Percentiles rank a stretch among this genome's conserved stretches.
These are phyloP conservation scores for Salarias fasciatus DNA, from an alignment of 2,797 vertebrate species.

Conservation along the genomic window DNA sequence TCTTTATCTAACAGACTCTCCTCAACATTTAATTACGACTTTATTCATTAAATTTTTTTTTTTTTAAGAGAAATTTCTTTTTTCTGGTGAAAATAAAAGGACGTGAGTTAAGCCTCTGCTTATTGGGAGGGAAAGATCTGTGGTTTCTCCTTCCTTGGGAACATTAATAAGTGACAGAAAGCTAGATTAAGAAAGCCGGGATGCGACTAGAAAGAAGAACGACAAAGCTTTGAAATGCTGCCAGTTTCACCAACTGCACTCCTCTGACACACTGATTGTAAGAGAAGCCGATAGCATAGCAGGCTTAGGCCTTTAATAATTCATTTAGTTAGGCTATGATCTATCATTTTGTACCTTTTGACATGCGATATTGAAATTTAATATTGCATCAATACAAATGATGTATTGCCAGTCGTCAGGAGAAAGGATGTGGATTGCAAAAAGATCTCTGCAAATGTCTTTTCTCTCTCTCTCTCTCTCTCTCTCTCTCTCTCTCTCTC, in stretches of 20 bases:
- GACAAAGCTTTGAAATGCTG: slow-evolving; percentile 83
- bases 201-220: slow-evolving; percentile 69
- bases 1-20: slow-evolving; percentile 50
- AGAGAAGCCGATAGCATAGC: slow-evolving; percentile 82
- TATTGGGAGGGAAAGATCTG: slow-evolving; percentile 77
- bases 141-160: slow-evolving; percentile 72
- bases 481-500: slow-evolving; percentile 3
- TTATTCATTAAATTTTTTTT: slow-evolving; percentile 51
- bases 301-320: slow-evolving; percentile 86
- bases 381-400: slow-evolving; percentile 90
- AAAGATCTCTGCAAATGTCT: slow-evolving; percentile 78
- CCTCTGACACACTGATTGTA: slow-evolving; percentile 84
- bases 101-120: slow-evolving; percentile 70
- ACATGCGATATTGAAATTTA: slow-evolving; percentile 90
- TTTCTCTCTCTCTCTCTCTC: slow-evolving; percentile 34
- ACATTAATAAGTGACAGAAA: slow-evolving; percentile 82
- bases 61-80: slow-evolving; percentile 13
- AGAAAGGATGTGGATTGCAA: slow-evolving; percentile 79
- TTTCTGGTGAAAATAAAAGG: slow-evolving; percentile 55
- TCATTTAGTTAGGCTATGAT: slow-evolving; percentile 88
- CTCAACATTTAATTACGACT: slow-evolving; percentile 71
- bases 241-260: slow-evolving; percentile 83
- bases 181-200: slow-evolving; percentile 76
- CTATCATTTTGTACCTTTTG: slow-evolving; percentile 91
- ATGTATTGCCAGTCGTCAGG: slow-evolving; percentile 82